Base-by-base conservation (phyloP, 2,888 invertebrate genomes). In the Diabrotica balteata region DNA sequence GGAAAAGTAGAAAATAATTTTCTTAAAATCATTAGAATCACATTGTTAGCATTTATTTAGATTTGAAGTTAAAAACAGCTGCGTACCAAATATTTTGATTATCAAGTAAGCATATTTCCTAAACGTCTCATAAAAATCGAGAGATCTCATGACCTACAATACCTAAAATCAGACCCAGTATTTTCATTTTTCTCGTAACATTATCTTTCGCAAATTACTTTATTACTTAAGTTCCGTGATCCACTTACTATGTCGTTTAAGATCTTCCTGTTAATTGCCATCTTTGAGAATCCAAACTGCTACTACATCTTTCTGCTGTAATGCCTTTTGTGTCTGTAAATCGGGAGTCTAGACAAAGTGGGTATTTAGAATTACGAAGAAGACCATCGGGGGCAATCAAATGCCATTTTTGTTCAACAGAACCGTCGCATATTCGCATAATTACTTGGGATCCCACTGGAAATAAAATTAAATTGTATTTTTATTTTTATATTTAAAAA, bases 311-410 rank as follows among this genome's bases (percentile, higher is more conserved):
- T 80, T 91, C 90, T 8, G 89, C 91, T 44, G 90, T 90, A 55
- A 93, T 86, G 8, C 90, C 88, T 72, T 86, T 83, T 53, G 86
- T 83, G 62, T 88, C 87, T 73, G 87, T 83, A 81, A 87, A 86
- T 79, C 87, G 81, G 58, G 92, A 88, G 82, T 95, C 92, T 54
- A 96, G 86, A 81, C 96, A 96, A 22, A 93, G 88, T 71, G 93
- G 91, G 67, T 92, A 87, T 75, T 90, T 89, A 2, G 88, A 87
- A 81, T 94, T 93, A 65, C 90, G 87, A 70, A 94, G 86, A 61
- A 91, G 83, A 10, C 89, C 88, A 11, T 91, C 92, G 8, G 84
- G 85, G 71, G 90, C 89, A 17, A 90, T 86, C 76, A 89, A 86
- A 68, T 90, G 86, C 88, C 90, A 90, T 84, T 91, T 90, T 79